phyloP scores from a whole-genome alignment of 2,113 vertebrate genomes.

The Sapayoa aenigma region DNA sequence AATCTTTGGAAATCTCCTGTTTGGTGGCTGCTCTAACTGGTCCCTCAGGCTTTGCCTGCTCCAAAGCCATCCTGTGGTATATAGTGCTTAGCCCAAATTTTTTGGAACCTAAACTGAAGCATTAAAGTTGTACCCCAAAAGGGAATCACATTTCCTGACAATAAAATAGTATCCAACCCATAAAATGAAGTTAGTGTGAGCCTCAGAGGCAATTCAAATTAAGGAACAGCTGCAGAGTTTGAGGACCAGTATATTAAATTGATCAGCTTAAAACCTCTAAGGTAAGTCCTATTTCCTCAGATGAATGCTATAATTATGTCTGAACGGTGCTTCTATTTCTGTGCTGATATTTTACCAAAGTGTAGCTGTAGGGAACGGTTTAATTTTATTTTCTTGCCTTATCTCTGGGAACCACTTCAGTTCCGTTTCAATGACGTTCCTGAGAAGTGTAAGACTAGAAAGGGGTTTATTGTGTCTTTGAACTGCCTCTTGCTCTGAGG shows the following conservation, averaged over 20 bases:
- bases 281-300: neutral
- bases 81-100: neutral
- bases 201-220: neutral
- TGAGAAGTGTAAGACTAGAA: neutral
- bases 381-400: slow-evolving; percentile 41
- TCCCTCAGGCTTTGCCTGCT: neutral
- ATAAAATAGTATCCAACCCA: neutral
- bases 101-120: neutral
- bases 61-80: neutral
- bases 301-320: neutral
- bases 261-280: neutral
- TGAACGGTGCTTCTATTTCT: neutral
- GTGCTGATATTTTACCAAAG: neutral
- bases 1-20: neutral
- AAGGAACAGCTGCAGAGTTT: neutral
- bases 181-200: neutral
- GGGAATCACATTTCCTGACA: neutral
- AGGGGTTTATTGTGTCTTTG: slow-evolving; percentile 57
- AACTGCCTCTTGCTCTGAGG: slow-evolving; percentile 46
- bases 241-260: neutral
- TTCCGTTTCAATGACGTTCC: slow-evolving; percentile 18
- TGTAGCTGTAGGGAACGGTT: neutral
- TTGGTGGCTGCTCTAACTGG: neutral
- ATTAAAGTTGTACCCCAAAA: neutral
- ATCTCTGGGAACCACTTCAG: slow-evolving; percentile 47